phyloP scores from a whole-genome alignment of 1,140 invertebrate species.

The Andrena cerasifolii region DNA sequence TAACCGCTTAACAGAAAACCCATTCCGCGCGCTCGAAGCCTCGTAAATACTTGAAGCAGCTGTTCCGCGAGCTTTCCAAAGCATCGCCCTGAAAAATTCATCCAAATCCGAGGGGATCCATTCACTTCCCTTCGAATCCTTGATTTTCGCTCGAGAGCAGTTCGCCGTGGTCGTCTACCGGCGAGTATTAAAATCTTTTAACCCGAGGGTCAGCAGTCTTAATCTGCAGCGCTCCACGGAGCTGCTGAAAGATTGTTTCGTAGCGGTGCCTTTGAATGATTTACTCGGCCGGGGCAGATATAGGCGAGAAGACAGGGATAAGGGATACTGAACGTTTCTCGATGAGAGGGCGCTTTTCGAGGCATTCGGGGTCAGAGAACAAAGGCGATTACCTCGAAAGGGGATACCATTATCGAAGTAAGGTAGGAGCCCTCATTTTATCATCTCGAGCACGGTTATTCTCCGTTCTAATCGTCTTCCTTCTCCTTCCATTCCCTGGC shows the following conservation, averaged over 20 bases:
- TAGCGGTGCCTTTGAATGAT: conserved; percentile 8
- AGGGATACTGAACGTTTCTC: neutral
- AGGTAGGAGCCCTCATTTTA: conserved; percentile 35
- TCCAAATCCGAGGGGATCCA: too few species aligned
- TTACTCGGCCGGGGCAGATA: conserved; percentile 1
- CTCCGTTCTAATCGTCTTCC: conserved; percentile 7
- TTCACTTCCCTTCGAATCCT: neutral
- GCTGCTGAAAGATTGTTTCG: neutral
- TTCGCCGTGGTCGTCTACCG: neutral
- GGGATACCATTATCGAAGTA: conserved; percentile 44
- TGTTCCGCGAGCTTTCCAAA: neutral
- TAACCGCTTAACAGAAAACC: neutral
- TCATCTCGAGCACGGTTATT: conserved; percentile 35
- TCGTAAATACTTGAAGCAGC: neutral
- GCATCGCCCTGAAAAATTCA: neutral
- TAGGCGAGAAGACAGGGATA: neutral
- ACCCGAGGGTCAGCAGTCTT: too few species aligned
- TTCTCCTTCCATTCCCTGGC: conserved; percentile 8
- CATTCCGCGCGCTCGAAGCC: conserved; percentile 1
- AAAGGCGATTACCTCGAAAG: conserved; percentile 55
- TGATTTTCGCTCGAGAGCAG: neutral
- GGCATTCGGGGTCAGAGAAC: conserved; percentile 8
- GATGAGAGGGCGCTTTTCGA: conserved; percentile 3
- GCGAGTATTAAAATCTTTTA: neutral
- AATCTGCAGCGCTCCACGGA: neutral